A percentile compares a stretch with the other conserved stretches of the same genome.
Evolutionary conservation across 1,140 invertebrate genomes (phyloP).

Genomic region (Drosophila ficusphila): DNA sequence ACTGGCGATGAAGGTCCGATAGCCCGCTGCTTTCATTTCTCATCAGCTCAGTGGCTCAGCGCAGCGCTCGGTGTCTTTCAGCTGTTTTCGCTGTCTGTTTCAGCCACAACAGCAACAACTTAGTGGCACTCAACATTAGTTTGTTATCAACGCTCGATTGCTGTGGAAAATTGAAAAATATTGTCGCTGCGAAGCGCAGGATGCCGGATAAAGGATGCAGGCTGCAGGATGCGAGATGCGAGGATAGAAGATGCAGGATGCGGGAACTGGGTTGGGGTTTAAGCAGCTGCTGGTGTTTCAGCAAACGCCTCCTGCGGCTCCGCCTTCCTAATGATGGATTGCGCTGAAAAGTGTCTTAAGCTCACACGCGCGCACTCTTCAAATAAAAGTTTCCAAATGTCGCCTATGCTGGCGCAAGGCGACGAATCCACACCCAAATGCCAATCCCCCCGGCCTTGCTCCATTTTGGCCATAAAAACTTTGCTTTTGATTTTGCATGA

Average conservation of each 20-base stretch:
- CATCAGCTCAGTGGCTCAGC: conserved; percentile 15
- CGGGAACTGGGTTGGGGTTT: not conserved
- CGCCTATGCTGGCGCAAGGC: conserved; percentile 53
- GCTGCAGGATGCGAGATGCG: conserved; percentile 25
- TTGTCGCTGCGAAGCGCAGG: conserved; percentile 59
- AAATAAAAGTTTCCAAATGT: conserved; percentile 69
- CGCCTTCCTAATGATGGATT: conserved; percentile 71
- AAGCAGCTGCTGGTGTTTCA: conserved; percentile 21
- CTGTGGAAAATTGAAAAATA: conserved; percentile 79
- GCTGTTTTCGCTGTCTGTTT: conserved; percentile 25
- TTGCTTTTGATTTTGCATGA: conserved; percentile 74
- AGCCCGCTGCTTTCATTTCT: conserved; percentile 37
- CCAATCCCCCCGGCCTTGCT: conserved; percentile 6
- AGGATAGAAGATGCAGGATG: not conserved
- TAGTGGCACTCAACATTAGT: conserved; percentile 72
- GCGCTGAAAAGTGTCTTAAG: conserved; percentile 67
- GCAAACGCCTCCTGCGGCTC: conserved; percentile 5
- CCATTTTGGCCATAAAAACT: conserved; percentile 68
- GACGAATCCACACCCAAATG: conserved; percentile 3
- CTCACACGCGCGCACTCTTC: conserved; percentile 54
- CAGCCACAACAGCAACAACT: conserved; percentile 28
- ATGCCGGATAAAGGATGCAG: conserved; percentile 3
- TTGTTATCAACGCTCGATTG: conserved; percentile 80
- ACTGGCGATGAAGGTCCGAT: conserved; percentile 14
- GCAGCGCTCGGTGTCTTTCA: conserved; percentile 12